These are phyloP conservation scores for Gastrophryne carolinensis DNA, from an alignment of 2,797 vertebrate species.

Conservation along the genomic window DNA sequence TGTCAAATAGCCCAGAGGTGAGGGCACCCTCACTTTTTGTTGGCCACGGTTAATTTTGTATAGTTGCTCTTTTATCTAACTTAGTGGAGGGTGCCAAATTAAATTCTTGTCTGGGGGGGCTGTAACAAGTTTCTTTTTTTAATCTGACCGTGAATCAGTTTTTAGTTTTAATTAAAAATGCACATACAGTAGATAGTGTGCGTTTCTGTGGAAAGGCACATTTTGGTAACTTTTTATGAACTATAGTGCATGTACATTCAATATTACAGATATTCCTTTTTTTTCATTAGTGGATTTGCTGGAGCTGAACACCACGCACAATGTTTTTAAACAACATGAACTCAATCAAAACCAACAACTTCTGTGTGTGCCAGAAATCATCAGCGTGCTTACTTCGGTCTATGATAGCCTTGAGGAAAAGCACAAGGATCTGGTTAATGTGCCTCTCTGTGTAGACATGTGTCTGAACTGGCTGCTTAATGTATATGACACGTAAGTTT, in stretches of 20 bases:
- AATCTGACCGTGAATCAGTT: too few relatives aligned
- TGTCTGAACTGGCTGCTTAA: constrained; percentile 98
- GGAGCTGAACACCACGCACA: constrained; percentile 86
- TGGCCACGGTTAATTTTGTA: too few relatives aligned
- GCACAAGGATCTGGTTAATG: constrained; percentile 91
- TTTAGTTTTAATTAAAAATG: too few relatives aligned
- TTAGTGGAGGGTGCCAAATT: too few relatives aligned
- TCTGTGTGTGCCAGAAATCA: constrained; percentile 86
- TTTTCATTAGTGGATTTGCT: constrained; percentile 84
- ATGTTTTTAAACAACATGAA: constrained; percentile 89
- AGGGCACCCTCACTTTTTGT: too few relatives aligned
- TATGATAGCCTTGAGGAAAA: constrained; percentile 92
- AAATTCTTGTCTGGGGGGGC: too few relatives aligned
- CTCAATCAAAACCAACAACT: constrained; percentile 86
- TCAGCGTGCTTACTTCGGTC: constrained; percentile 89
- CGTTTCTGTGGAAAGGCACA: too few relatives aligned
- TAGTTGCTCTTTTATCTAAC: too few relatives aligned
- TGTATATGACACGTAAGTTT: constrained; percentile 91
- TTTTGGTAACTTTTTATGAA: not conserved
- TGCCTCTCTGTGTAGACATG: constrained; percentile 94
- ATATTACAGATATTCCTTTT: not conserved
- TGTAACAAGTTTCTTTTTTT: too few relatives aligned
- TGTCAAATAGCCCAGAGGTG: too few relatives aligned
- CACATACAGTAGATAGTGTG: too few relatives aligned
- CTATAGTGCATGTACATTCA: not conserved